A percentile compares a stretch with the other conserved stretches of the same genome.
Conservation (phyloP, 2,113 vertebrate genomes). For the Arvicanthis niloticus region DNA sequence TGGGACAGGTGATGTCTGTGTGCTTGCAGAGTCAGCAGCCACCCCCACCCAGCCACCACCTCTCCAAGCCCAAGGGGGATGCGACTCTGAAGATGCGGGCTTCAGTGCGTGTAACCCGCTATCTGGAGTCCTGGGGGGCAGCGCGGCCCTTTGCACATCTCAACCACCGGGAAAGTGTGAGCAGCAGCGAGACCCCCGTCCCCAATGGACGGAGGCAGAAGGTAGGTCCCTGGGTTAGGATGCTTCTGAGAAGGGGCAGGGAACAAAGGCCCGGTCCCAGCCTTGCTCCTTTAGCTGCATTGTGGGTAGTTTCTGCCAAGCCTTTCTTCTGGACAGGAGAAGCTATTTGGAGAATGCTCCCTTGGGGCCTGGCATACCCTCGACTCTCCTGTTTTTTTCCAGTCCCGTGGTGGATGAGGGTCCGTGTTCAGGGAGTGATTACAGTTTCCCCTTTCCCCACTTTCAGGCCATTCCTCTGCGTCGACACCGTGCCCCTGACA, state of each 20-base stretch:
- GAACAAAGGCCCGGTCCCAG: background rate
- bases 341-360: background rate
- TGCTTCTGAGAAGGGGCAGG: background rate
- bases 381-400: background rate
- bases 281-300: background rate
- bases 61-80: conserved; percentile 90
- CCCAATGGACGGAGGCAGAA: conserved; percentile 89
- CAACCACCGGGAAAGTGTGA: conserved; percentile 93
- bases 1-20: background rate
- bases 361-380: background rate
- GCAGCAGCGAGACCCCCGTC: conserved; percentile 87
- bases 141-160: conserved; percentile 97
- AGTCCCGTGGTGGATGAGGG: accelerated
- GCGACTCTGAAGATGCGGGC: conserved; percentile 97
- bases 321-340: background rate
- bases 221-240: conserved; percentile 82
- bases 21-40: conserved; percentile 91
- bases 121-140: conserved; percentile 98
- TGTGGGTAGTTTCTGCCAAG: background rate
- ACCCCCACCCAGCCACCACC: conserved; percentile 82
- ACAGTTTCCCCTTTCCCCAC: background rate
- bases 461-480: conserved; percentile 93
- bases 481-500: conserved; percentile 88
- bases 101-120: conserved; percentile 97
- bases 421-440: accelerated